Conservation (phyloP, 2,797 vertebrate genomes). For the Centropyge bicolor region DNA sequence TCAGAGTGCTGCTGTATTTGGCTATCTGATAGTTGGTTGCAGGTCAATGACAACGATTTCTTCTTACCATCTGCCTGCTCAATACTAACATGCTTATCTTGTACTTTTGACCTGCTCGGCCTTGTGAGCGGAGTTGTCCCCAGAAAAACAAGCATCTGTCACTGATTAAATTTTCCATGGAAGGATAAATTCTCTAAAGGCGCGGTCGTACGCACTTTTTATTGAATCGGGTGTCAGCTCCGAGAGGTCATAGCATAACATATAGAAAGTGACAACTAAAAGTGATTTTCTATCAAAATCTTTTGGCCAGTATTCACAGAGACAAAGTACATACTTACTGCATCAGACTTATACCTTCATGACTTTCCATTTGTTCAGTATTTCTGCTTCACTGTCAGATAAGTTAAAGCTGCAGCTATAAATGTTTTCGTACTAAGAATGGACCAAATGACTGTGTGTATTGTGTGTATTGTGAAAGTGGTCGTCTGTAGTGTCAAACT, state of each 20-base stretch:
- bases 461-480: not conserved
- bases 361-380: conserved; percentile 20
- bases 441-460: not conserved
- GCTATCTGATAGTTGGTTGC: conserved; percentile 76
- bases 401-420: not conserved
- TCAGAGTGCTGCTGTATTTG: conserved; percentile 58
- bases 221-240: conserved; percentile 47
- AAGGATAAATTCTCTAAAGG: conserved; percentile 38
- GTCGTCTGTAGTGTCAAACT: not conserved
- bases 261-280: conserved; percentile 28
- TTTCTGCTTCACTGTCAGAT: conserved; percentile 39
- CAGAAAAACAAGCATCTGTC: conserved; percentile 49
- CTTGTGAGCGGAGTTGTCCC: conserved; percentile 61
- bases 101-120: conserved; percentile 72
- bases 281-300: conserved; percentile 2
- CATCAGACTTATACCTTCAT: conserved; percentile 18
- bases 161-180: conserved; percentile 47
- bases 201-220: conserved; percentile 25
- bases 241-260: conserved; percentile 24
- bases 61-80: conserved; percentile 75
- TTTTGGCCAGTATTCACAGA: not conserved
- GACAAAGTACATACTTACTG: conserved; percentile 21
- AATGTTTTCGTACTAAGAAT: not conserved
- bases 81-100: conserved; percentile 83
- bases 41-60: conserved; percentile 80